Evolutionary conservation across 2,888 invertebrate species (phyloP), one percentile per base, ranked within the genome.

Genomic region (Linnaemya tessellans): DNA sequence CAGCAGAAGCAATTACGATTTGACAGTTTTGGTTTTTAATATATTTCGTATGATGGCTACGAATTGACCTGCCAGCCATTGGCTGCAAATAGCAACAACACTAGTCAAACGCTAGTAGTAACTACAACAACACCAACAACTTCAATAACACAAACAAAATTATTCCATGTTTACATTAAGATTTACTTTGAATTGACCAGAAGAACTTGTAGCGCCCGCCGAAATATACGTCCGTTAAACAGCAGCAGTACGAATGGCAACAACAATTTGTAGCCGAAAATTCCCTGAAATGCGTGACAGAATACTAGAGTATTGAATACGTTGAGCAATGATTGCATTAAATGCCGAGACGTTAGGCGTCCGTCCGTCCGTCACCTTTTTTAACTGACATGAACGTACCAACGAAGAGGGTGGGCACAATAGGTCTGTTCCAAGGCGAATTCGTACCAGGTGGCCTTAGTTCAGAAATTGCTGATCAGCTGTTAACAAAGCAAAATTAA

Each of bases 81-180:
- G 79, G 46, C 68, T 68, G 67, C 56, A 54, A 13, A 65, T 22
- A 56, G 51, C 30, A 56, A 56, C 46, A 62, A 60, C 20, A 38
- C 20, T 51, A 38, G 30, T n/a, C 25, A 70, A 18, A 10, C 10
- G 18, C 60, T n/a, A 3, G 11, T 13, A 25, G 30, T 58, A 30
- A 25, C 38, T 22, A 20, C 18, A 35, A 77, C 35, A 75, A 67
- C 67, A 38, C 70, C 75, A 74, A 54, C 20, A n/a, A 30, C 30
- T 3, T 0, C 8, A 54, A 11, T 11, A 54, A 46, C 11, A 20
- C 15, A 18, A 90, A 90, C 88, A 73, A 30, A 90, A 88, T 89
- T 90, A 90, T 90, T 91, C 90, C 89, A 89, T 89, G 91, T 89
- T 89, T 90, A 25, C 88, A 90, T 90, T 90, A 90, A 90, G 89